Conservation (phyloP, 2,797 vertebrate genomes). For the Scarus forsteni region DNA sequence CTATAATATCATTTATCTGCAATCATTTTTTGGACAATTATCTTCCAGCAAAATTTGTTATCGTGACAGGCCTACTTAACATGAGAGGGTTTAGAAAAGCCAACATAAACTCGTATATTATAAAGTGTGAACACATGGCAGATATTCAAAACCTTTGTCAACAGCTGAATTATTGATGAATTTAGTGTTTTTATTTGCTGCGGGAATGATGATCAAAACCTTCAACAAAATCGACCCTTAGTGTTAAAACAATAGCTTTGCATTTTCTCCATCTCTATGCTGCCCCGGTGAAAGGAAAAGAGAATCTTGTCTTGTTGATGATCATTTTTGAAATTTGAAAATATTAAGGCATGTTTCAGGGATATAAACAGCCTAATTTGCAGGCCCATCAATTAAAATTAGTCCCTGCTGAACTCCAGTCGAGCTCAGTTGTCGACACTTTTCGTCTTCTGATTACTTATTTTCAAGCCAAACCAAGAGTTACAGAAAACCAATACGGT, state of each 20-base stretch:
- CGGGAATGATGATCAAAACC: not conserved
- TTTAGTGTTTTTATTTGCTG: not conserved
- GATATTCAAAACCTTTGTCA: too few species aligned
- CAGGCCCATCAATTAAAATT: not conserved
- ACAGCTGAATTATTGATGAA: not conserved
- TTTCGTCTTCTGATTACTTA: not conserved
- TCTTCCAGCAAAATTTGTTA: too few species aligned
- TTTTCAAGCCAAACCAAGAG: not conserved
- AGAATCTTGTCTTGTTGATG: not conserved
- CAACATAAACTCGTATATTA: not conserved
- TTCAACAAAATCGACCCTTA: not conserved
- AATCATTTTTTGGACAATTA: too few species aligned
- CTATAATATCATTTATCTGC: too few species aligned
- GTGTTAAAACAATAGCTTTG: not conserved
- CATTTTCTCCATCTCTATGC: conserved; percentile 2
- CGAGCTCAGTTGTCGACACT: conserved; percentile 8
- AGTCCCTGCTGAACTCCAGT: conserved; percentile 28
- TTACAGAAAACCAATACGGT: conserved; percentile 20
- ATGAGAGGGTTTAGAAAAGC: too few species aligned
- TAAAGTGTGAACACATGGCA: not conserved
- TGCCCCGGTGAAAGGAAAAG: not conserved
- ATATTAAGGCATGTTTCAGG: conserved; percentile 17
- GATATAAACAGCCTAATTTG: not conserved
- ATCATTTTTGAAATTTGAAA: not conserved
- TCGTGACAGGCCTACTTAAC: too few species aligned